Percentiles rank a stretch among this genome's conserved stretches.
phyloP scores from a whole-genome alignment of 2,113 vertebrate genomes.

The Corythoichthys haematopterus region DNA sequence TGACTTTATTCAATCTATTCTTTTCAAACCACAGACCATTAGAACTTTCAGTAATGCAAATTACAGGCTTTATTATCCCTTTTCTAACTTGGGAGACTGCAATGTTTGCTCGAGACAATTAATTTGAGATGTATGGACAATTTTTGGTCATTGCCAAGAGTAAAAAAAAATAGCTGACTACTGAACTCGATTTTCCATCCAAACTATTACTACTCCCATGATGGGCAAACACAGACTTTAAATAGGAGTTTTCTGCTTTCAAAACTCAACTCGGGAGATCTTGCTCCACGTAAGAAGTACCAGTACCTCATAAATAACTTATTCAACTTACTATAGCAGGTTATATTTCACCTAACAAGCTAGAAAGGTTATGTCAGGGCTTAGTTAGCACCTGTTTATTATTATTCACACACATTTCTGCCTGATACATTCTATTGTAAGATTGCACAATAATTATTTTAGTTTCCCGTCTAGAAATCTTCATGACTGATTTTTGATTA shows the following conservation, averaged over 20 bases:
- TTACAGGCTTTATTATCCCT: too few species aligned
- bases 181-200: conserved; percentile 22
- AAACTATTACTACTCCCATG: conserved; percentile 50
- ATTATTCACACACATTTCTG: not conserved
- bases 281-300: conserved; percentile 27
- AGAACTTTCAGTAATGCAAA: too few species aligned
- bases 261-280: conserved; percentile 26
- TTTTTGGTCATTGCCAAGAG: conserved; percentile 16
- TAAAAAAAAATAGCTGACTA: too few species aligned
- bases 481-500: not conserved
- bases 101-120: conserved; percentile 24
- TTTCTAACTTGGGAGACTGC: conserved; percentile 7
- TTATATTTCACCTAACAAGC: conserved; percentile 10
- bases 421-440: not conserved
- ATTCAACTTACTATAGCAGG: not conserved
- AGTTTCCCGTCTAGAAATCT: not conserved
- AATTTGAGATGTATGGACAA: not conserved
- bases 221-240: conserved; percentile 40
- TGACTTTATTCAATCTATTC: too few species aligned
- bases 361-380: conserved; percentile 3
- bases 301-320: conserved; percentile 47
- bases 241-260: conserved; percentile 26
- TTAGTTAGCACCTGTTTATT: conserved; percentile 9
- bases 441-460: not conserved
- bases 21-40: too few species aligned